phyloP scores from a whole-genome alignment of 2,888 invertebrate genomes.

The Eupithecia centaureata region DNA sequence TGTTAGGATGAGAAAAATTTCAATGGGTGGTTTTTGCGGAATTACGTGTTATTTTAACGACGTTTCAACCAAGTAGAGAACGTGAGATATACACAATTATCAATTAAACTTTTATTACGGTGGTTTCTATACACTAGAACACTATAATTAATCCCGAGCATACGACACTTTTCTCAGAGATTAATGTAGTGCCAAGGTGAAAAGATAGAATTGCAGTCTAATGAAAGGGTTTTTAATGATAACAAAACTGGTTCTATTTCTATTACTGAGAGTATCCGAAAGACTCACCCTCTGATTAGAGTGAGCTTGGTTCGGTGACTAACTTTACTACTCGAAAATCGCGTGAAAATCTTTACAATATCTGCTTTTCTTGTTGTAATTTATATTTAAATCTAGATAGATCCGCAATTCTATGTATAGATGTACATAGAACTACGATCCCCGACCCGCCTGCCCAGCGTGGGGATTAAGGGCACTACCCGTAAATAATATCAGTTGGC shows the following conservation, averaged over 20 bases:
- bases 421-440: too few species aligned
- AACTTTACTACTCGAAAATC: too few species aligned
- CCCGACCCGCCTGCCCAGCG: too few species aligned
- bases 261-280: neutral
- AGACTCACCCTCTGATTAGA: neutral
- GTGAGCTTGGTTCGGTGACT: neutral
- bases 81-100: neutral
- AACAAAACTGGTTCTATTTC: slow-evolving; percentile 9
- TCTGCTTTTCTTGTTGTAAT: too few species aligned
- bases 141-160: neutral
- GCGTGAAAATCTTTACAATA: too few species aligned
- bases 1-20: neutral
- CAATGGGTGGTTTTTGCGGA: neutral
- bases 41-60: neutral
- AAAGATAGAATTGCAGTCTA: neutral
- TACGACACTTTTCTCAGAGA: neutral
- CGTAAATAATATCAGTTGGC: too few species aligned
- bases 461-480: too few species aligned
- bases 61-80: neutral
- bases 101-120: neutral
- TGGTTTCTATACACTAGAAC: neutral
- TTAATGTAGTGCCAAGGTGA: neutral
- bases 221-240: slow-evolving; percentile 1
- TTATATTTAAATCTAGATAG: too few species aligned
- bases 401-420: too few species aligned